These are phyloP conservation scores for Gallinago paraguaiae DNA, from an alignment of 2,113 vertebrate genomes.

Conservation along the genomic window DNA sequence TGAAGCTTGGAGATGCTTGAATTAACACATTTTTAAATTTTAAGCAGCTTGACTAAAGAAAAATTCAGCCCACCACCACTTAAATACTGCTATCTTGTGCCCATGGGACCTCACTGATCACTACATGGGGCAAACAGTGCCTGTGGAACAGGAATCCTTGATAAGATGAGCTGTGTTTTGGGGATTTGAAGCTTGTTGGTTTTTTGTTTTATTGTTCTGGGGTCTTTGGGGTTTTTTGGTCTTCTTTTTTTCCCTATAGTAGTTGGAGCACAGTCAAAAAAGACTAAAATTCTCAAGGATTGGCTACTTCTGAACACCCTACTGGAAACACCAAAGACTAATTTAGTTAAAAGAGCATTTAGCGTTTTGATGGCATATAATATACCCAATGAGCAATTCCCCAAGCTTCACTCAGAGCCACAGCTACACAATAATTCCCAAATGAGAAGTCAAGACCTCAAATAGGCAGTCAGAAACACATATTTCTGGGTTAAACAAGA, in stretches of 20 bases:
- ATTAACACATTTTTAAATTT: slow-evolving; percentile 1
- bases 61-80: background rate
- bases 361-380: background rate
- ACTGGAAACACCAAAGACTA: background rate
- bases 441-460: background rate
- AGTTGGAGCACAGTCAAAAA: background rate
- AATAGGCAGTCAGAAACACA: background rate
- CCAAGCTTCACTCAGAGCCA: background rate
- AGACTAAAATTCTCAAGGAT: background rate
- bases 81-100: background rate
- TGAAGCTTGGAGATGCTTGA: background rate
- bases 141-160: background rate
- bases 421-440: background rate
- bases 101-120: background rate
- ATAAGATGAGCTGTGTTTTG: background rate
- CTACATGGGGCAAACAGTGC: background rate
- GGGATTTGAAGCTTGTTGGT: background rate
- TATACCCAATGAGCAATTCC: background rate
- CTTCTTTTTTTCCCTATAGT: background rate
- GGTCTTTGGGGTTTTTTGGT: background rate
- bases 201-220: background rate
- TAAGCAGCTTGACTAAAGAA: background rate
- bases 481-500: background rate
- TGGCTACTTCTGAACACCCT: background rate
- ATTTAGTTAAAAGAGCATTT: background rate